These are phyloP conservation scores for Halcyon malimbica DNA, from an alignment of 2,113 vertebrate species.

Conservation along the genomic window DNA sequence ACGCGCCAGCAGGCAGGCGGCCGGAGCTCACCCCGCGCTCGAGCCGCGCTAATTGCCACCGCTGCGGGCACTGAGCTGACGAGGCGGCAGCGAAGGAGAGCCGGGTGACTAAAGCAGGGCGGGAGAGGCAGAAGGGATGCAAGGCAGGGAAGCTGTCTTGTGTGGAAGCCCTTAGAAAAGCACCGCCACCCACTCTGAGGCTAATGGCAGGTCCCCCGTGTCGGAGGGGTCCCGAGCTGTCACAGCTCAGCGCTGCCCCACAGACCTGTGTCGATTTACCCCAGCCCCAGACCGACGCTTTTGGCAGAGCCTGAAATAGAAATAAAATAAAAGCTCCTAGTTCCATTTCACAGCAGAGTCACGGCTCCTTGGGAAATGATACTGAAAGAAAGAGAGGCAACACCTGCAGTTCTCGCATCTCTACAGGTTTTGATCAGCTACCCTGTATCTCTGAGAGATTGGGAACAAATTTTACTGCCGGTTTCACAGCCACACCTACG, in stretches of 20 bases:
- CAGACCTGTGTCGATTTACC: not conserved
- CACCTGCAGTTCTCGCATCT: not conserved
- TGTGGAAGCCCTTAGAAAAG: not conserved
- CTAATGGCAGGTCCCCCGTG: fast-evolving
- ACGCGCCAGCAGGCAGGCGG: not conserved
- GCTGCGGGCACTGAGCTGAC: not conserved
- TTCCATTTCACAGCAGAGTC: not conserved
- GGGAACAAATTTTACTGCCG: not conserved
- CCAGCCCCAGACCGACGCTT: not conserved
- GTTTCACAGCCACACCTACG: conserved; percentile 44
- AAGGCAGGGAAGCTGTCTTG: not conserved
- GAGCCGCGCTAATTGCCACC: not conserved
- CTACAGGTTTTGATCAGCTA: not conserved
- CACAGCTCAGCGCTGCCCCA: not conserved
- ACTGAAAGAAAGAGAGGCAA: not conserved
- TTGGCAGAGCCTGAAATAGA: not conserved
- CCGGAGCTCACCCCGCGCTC: not conserved
- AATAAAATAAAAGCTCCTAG: not conserved
- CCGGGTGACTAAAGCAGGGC: not conserved
- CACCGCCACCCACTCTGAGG: not conserved
- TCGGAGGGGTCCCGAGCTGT: not conserved
- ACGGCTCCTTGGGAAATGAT: not conserved
- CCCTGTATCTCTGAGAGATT: not conserved
- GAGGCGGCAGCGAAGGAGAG: not conserved
- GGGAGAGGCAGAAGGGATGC: not conserved